Percentiles rank a stretch among this genome's conserved stretches.
Evolutionary conservation across 2,888 invertebrate genomes (phyloP).

Genomic region (Cataglyphis altisquamis): DNA sequence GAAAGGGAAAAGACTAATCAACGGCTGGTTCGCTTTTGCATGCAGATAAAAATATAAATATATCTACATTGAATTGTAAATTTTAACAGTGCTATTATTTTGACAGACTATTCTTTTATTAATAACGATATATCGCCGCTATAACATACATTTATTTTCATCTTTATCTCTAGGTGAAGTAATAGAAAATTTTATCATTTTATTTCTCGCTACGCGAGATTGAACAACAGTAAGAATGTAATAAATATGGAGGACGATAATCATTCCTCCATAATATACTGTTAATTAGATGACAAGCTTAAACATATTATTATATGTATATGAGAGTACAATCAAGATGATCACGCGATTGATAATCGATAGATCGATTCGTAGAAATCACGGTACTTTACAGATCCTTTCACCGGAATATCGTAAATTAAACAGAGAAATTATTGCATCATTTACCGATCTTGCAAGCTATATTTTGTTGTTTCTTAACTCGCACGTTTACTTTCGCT

Average conservation of each 20-base stretch:
- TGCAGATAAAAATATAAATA: background rate
- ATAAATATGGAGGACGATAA: conserved; percentile 7
- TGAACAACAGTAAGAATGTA: conserved; percentile 10
- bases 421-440: conserved; percentile 79
- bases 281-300: conserved; percentile 71
- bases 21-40: background rate
- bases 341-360: conserved; percentile 58
- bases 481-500: conserved; percentile 76
- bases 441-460: conserved; percentile 33
- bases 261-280: conserved; percentile 60
- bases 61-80: background rate
- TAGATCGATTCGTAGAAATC: conserved; percentile 66
- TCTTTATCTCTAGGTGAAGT: background rate
- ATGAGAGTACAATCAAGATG: conserved; percentile 26
- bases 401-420: conserved; percentile 81
- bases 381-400: conserved; percentile 71
- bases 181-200: background rate
- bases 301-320: background rate
- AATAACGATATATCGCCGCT: background rate
- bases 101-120: background rate
- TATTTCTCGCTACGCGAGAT: background rate
- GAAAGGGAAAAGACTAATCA: background rate
- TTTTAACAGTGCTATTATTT: background rate
- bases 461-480: conserved; percentile 76
- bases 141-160: background rate